Base-by-base conservation (phyloP, 2,113 vertebrate species). In the Sardina pilchardus region DNA sequence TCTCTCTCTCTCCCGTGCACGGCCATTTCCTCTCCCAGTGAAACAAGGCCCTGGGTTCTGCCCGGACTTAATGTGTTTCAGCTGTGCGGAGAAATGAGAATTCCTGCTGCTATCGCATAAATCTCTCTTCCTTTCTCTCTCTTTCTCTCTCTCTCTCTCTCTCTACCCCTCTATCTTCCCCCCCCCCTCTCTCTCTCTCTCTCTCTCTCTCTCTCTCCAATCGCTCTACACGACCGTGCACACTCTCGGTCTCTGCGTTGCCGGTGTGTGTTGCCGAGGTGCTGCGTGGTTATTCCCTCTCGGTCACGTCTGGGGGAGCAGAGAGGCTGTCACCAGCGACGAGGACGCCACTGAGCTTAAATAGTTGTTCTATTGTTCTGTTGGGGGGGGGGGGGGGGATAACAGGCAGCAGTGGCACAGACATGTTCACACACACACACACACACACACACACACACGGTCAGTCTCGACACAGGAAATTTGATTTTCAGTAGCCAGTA, bases 41-140 rank as follows among this genome's bases (percentile, higher is more conserved):
- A 88, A 87, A 85, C 85, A 86, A 43, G 50, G 82, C 88, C 85
- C 81, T 6, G 83, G 63, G 84, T 88, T 91, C 80, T 78, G 75
- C 48, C 82, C 39, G 50, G 86, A 81, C 78, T 89, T 90, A 90
- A 90, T 88, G 89, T 89, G 85, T 90, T 89, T 88, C 90, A 89
- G 89, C 88, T 91, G 89, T 84, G 87, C 24, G 42, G 63, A 82
- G 84, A 89, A 85, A 92, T 88, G 86, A 53, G 83, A 89, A 89
- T 89, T 90, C 81, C 86, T 89, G 85, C 56, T 86, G 83, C 82
- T 82, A 88, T 87, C 84, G 67, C 87, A 85, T 84, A 88, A 85
- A 90, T 87, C 86, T 90, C 45, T 86, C 80, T 81, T 85, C n/a
- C 53, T 48, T 59, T 45, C 56, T 82, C 59, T 56, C 81, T 82